Evolutionary conservation across 2,888 invertebrate species (phyloP).

Genomic region (Antitype chi): DNA sequence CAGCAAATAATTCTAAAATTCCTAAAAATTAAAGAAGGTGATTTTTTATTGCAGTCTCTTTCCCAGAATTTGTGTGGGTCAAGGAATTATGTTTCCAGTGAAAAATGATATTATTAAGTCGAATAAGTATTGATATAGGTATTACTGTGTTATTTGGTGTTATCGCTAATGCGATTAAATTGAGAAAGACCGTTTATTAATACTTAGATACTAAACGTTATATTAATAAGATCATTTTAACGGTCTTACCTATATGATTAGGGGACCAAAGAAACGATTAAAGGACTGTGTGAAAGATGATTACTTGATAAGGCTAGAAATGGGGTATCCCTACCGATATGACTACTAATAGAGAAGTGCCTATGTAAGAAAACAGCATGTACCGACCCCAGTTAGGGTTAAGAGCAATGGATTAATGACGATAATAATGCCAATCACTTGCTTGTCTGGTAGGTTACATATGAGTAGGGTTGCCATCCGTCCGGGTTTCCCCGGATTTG

Average conservation of each 20-base stretch:
- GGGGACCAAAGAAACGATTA: neutral
- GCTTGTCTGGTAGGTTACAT: neutral
- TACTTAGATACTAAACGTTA: neutral
- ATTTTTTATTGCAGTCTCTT: slow-evolving; percentile 51
- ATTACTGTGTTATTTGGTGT: slow-evolving; percentile 9
- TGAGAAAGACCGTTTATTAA: slow-evolving; percentile 36
- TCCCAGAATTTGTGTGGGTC: slow-evolving; percentile 63
- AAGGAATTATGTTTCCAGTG: slow-evolving; percentile 59
- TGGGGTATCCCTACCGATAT: neutral
- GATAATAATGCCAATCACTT: neutral
- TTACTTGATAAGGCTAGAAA: neutral
- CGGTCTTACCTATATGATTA: too few species aligned
- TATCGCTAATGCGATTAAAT: slow-evolving; percentile 48
- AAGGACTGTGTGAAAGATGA: neutral
- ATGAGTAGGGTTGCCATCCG: too few species aligned
- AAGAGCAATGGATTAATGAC: neutral
- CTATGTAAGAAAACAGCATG: neutral
- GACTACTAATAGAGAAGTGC: neutral
- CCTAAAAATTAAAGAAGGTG: slow-evolving; percentile 34
- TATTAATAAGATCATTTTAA: neutral
- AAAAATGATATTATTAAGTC: slow-evolving; percentile 50
- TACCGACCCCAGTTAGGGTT: neutral
- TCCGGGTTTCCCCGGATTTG: too few species aligned
- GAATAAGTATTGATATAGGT: slow-evolving; percentile 36
- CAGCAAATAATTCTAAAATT: slow-evolving; percentile 42